Evolutionary conservation across 2,888 invertebrate species (phyloP).

Genomic region (Tuberolachnus salignus): DNA sequence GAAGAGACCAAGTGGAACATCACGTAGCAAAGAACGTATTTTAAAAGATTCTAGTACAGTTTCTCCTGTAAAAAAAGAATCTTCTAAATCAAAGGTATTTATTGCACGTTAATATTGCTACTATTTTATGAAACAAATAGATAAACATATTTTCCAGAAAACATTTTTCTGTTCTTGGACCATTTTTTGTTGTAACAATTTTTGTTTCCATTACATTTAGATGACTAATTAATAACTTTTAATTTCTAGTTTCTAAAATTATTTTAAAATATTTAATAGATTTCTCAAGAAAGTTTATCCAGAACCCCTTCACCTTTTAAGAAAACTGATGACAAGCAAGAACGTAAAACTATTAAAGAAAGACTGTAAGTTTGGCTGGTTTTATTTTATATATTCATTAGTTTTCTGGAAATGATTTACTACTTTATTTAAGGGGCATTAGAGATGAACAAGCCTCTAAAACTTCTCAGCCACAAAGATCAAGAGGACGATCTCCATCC

Average conservation of each 20-base stretch:
- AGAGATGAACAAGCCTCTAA: slow-evolving; percentile 43
- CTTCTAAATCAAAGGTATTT: slow-evolving; percentile 38
- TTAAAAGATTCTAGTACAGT: slow-evolving; percentile 28
- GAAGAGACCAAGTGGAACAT: slow-evolving; percentile 35
- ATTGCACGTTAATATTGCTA: background rate
- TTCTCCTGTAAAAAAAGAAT: slow-evolving; percentile 46
- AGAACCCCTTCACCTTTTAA: slow-evolving; percentile 86
- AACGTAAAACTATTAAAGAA: slow-evolving; percentile 46
- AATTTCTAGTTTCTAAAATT: background rate
- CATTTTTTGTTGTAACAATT: too few relatives aligned
- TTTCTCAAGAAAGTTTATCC: slow-evolving; percentile 69
- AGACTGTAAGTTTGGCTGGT: slow-evolving; percentile 23
- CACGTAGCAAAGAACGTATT: slow-evolving; percentile 36
- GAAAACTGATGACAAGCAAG: slow-evolving; percentile 66
- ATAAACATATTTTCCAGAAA: too few relatives aligned
- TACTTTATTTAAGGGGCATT: slow-evolving; percentile 28
- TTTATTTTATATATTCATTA: background rate
- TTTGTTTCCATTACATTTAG: too few relatives aligned
- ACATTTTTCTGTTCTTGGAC: too few relatives aligned
- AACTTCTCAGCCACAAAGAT: slow-evolving; percentile 24
- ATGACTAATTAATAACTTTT: too few relatives aligned
- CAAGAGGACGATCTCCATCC: slow-evolving; percentile 45
- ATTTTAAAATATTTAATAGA: background rate
- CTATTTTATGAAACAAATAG: too few relatives aligned
- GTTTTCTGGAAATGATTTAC: background rate